These are phyloP conservation scores for Serilophus lunatus DNA, from an alignment of 2,113 vertebrate species.

Conservation along the genomic window DNA sequence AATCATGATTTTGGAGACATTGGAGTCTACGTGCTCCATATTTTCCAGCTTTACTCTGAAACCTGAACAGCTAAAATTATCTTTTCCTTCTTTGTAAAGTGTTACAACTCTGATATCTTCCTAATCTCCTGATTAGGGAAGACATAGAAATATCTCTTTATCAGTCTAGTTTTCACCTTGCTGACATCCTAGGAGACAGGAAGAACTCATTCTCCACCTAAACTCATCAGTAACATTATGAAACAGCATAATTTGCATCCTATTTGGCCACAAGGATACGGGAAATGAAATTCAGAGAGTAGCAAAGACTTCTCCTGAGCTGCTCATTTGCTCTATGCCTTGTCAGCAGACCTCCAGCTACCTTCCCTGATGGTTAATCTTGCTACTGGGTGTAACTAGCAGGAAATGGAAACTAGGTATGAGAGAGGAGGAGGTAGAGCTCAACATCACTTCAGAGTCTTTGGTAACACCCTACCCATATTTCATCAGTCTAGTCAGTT, in stretches of 20 bases:
- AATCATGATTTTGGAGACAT: neutral
- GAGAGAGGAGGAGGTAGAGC: neutral
- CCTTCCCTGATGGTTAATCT: fast-evolving
- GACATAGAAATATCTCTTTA: neutral
- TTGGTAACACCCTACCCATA: neutral
- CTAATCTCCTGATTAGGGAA: neutral
- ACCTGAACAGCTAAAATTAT: neutral
- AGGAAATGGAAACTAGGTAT: neutral
- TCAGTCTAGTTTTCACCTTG: neutral
- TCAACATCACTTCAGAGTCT: neutral
- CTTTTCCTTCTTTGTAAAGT: neutral
- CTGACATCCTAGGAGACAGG: neutral
- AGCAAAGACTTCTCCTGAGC: neutral
- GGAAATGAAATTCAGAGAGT: neutral
- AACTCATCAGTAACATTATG: neutral
- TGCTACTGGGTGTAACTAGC: fast-evolving
- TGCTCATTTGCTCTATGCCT: neutral
- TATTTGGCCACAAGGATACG: neutral
- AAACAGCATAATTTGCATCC: neutral
- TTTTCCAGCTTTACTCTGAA: neutral
- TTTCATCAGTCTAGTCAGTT: neutral
- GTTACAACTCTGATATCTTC: neutral
- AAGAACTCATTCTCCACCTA: neutral
- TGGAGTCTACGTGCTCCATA: neutral
- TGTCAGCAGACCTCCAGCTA: neutral